Percentiles rank a stretch among this genome's conserved stretches.
phyloP scores from a whole-genome alignment of 1,140 invertebrate genomes.

The Marisa cornuarietis region DNA sequence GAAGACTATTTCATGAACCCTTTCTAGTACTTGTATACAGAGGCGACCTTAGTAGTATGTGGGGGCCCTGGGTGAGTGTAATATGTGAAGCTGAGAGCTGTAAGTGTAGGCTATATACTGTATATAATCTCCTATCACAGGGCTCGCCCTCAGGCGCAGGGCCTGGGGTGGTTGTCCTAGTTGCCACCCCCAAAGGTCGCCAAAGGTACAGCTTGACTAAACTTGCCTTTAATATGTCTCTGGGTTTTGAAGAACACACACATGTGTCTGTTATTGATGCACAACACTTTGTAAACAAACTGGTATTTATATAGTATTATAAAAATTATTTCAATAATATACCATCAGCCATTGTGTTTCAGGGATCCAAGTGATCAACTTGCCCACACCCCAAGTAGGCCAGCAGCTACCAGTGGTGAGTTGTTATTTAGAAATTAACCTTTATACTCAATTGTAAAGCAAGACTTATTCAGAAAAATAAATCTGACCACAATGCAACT shows the following conservation, averaged over 20 bases:
- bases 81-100: too few relatives aligned
- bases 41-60: too few relatives aligned
- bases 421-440: neutral
- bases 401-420: slow-evolving; percentile 57
- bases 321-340: neutral
- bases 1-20: too few relatives aligned
- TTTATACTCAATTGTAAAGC: too few relatives aligned
- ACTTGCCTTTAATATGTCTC: neutral
- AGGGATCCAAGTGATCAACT: slow-evolving; percentile 63
- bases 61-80: too few relatives aligned
- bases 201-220: neutral
- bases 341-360: slow-evolving; percentile 21
- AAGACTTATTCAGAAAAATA: neutral
- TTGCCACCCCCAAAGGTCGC: too few relatives aligned
- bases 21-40: too few relatives aligned
- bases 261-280: neutral
- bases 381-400: slow-evolving; percentile 52
- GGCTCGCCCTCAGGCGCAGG: too few relatives aligned
- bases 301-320: neutral
- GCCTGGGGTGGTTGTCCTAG: too few relatives aligned
- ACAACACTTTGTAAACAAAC: neutral
- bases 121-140: too few relatives aligned
- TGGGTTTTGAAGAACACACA: neutral
- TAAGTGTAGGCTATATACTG: too few relatives aligned
- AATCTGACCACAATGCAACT: neutral